Evolutionary conservation across 2,888 invertebrate species (phyloP), one percentile per base, ranked within the genome.

Genomic region (Thymelicus lineola): DNA sequence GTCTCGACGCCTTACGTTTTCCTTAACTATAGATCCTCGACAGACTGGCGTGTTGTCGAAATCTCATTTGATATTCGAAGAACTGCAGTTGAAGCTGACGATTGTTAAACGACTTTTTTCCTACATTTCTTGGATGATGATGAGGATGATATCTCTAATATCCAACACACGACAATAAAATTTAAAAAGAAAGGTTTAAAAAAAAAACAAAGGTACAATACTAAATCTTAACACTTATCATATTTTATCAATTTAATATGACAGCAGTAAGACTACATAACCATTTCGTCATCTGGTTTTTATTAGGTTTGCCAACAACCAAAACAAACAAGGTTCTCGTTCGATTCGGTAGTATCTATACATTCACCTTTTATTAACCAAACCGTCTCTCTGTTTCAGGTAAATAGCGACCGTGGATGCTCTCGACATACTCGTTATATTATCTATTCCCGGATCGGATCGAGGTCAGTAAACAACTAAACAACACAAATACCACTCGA

Each of bases 321-420:
- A 20, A 2, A 20, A 20, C 20, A 28, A 28, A 28, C 28, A 28
- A 28, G 3, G 3, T 2, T 0, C 28, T 28, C 28, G 3, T 28
- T 28, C 28, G 28, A 28, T 0, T 28, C 3, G 5, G 28, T 28
- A 36, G 28, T 46, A 12, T 12, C 20, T 15, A 20, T 46, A 45
- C 15, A 42, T 15, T 65, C 36, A 35, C 15, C 38, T 42, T 12
- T 58, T 10, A 50, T 28, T 67, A 48, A 67, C n/a, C 20, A 17
- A 53, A 10, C 64, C 80, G 77, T 82, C 79, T 80, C 73, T 81
- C 78, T 82, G 77, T 88, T 87, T 71, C 89, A 90, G 89, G 90
- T 90, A 90, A 80, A 74, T 45, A 68, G 71, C 73, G 71, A 71
- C 74, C 74, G 72, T 74, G 71, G 46, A 55, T 63, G 42, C 63